These are phyloP conservation scores for Phylloscopus trochiloides DNA, from an alignment of 2,113 vertebrate genomes.

Conservation along the genomic window DNA sequence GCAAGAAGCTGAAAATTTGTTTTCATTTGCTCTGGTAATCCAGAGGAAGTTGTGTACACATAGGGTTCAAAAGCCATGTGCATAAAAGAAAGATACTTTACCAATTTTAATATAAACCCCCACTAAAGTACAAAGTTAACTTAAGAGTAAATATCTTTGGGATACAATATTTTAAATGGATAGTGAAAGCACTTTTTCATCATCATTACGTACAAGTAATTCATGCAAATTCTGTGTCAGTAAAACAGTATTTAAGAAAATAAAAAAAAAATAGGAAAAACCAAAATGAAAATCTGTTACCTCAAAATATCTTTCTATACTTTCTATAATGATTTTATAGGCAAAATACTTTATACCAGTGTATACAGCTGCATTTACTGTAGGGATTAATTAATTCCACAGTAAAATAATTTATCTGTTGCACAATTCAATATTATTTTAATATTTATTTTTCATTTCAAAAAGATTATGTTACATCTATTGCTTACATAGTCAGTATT, in stretches of 20 bases:
- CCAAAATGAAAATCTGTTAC: not conserved
- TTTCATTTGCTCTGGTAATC: constrained; percentile 22
- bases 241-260: not conserved
- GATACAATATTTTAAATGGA: not conserved
- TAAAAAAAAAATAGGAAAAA: not conserved
- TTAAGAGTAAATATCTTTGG: not conserved
- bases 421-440: not conserved
- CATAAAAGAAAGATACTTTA: not conserved
- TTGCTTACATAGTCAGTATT: not conserved
- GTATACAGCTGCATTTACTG: not conserved
- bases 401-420: not conserved
- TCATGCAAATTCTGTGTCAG: not conserved
- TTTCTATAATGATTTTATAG: not conserved
- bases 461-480: not conserved
- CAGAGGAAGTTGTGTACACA: not conserved
- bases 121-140: not conserved
- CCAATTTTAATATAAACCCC: not conserved
- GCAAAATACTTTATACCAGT: not conserved
- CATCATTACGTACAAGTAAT: not conserved
- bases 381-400: not conserved
- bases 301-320: not conserved
- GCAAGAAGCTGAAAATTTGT: not conserved
- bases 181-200: not conserved
- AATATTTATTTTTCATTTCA: not conserved
- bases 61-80: not conserved